Base-by-base conservation (phyloP, 1,140 invertebrate species). In the Mamestra configurata region DNA sequence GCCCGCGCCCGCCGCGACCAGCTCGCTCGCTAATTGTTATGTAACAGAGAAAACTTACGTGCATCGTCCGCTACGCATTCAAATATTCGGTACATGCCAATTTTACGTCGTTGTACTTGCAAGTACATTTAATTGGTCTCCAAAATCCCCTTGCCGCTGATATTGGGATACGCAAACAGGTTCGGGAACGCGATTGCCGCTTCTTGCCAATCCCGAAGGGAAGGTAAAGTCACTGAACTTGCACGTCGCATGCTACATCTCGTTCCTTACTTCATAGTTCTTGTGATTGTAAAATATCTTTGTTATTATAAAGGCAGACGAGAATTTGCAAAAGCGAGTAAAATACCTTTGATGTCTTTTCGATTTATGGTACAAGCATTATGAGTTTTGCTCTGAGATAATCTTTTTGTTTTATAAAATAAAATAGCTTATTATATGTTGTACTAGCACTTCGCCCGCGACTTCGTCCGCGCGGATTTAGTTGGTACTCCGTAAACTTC, bases 181-280 rank as follows among this genome's bases (percentile, higher is more conserved):
- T 94, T 93, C 86, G 87, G 82, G 86, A 90, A 91, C 82, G 89
- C 89, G 92, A 91, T 90, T 90, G 90, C 88, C 90, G 88, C 88
- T 92, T 92, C 92, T 92, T 91, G 90, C 88, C 87, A 84, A 89
- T 88, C 88, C 88, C 85, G 86, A 89, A 89, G 90, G 89, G 88
- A 91, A 88, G 86, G 88, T 85, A 86, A 83, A 93, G 92, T 94
- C 93, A 94, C 79, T 94, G 93, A 94, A 93, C 93, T 91, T 91
- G 86, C 84, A 88, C 87, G 87, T 90, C 89, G 91, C 89, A 85
- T 88, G 90, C 84, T 89, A 81, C 84, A 84, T 85, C 87, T 88
- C 79, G 80, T 82, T 85, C 81, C 85, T 83, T 85, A 89, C 89
- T 87, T 92, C 90, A 86, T 89, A 90, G 89, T 90, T 90, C 84